These are phyloP conservation scores for Sebastolobus alascanus DNA, from an alignment of 2,797 vertebrate species.

Conservation along the genomic window DNA sequence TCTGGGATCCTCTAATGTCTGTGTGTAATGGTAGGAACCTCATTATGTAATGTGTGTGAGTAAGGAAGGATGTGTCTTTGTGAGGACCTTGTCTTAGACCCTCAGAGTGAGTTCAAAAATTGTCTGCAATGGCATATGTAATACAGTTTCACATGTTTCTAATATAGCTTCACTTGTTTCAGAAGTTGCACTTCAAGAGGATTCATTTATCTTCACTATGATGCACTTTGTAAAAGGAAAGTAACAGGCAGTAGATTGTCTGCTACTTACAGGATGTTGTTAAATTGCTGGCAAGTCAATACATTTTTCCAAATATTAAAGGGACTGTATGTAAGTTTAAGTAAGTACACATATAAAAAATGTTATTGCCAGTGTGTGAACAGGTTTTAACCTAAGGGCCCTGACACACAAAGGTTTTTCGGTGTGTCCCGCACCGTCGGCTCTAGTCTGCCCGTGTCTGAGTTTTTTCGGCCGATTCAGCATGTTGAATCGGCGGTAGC, in stretches of 20 bases:
- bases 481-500: no score
- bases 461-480: no score
- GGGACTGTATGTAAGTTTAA: no score
- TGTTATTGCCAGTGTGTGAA: no score
- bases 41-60: conserved; percentile 26
- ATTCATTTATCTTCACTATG: not conserved
- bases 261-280: not conserved
- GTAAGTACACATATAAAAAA: no score
- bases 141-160: conserved; percentile 25
- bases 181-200: not conserved
- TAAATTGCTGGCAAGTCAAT: not conserved
- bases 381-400: no score
- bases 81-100: not conserved
- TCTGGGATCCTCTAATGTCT: conserved; percentile 29
- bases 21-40: conserved; percentile 2
- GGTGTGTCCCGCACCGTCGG: no score
- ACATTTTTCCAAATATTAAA: not conserved
- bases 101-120: conserved; percentile 4
- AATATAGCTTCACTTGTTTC: conserved; percentile 5
- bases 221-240: not conserved
- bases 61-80: not conserved
- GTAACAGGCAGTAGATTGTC: not conserved
- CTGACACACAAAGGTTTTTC: no score
- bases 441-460: no score
- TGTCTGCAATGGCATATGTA: conserved; percentile 6